These are phyloP conservation scores for Caranx ignobilis DNA, from an alignment of 2,113 vertebrate genomes.

Conservation along the genomic window DNA sequence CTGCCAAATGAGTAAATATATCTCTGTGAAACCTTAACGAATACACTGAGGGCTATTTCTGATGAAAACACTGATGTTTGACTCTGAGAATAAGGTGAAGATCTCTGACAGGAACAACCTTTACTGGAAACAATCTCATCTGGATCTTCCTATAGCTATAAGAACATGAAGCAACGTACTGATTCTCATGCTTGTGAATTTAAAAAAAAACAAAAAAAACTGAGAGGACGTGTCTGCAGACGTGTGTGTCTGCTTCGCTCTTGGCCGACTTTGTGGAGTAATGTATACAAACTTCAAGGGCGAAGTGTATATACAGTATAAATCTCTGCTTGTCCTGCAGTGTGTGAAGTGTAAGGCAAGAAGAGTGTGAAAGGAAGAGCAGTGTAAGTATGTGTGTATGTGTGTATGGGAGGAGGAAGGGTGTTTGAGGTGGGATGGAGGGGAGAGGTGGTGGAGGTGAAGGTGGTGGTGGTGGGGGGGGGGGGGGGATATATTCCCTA, in stretches of 20 bases:
- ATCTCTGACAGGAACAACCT: too few relatives aligned
- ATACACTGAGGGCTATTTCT: too few relatives aligned
- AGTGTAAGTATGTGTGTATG: not conserved
- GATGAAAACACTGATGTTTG: too few relatives aligned
- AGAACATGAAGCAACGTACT: not conserved
- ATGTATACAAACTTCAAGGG: slow-evolving; percentile 29
- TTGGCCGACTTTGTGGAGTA: slow-evolving; percentile 30
- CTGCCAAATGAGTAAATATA: too few relatives aligned
- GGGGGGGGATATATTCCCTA: slow-evolving; percentile 61
- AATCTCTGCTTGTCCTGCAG: slow-evolving; percentile 25
- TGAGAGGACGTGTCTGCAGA: slow-evolving; percentile 1
- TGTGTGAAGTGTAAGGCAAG: slow-evolving; percentile 27
- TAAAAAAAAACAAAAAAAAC: slow-evolving; percentile 9
- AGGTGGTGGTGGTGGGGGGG: too few relatives aligned
- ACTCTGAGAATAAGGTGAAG: too few relatives aligned
- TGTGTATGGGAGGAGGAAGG: slow-evolving; percentile 30
- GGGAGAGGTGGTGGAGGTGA: too few relatives aligned
- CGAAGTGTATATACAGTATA: slow-evolving; percentile 22
- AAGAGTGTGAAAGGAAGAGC: slow-evolving; percentile 28
- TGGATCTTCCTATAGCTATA: not conserved
- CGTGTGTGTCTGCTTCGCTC: slow-evolving; percentile 28
- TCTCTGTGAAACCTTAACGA: not conserved
- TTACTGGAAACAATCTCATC: not conserved
- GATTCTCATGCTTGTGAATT: not conserved
- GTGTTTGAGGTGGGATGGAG: not conserved